Percentiles rank a stretch among this genome's conserved stretches.
phyloP scores from a whole-genome alignment of 2,113 vertebrate genomes.

The Megaceryle torquata region DNA sequence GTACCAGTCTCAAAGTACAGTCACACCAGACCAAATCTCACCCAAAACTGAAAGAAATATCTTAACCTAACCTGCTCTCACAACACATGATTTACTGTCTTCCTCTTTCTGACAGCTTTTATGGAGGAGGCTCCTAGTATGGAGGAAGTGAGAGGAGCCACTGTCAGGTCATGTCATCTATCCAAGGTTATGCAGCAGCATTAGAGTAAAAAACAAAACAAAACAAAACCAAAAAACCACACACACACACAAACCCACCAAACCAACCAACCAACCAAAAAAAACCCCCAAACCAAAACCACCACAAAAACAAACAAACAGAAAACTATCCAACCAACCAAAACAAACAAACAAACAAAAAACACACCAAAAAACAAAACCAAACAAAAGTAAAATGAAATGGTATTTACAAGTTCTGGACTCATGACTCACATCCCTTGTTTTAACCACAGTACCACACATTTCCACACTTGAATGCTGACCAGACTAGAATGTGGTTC shows the following conservation, averaged over 20 bases:
- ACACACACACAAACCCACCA: no score
- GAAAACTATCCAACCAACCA: no score
- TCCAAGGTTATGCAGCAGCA: neutral
- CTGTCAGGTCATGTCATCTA: neutral
- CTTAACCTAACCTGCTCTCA: neutral
- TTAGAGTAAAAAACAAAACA: neutral
- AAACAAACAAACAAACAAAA: neutral
- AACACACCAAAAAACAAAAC: neutral
- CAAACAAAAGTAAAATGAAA: neutral
- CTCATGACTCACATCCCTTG: slow-evolving; percentile 41
- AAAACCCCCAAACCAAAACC: no score
- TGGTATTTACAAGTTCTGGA: slow-evolving; percentile 18
- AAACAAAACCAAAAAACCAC: neutral
- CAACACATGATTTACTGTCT: neutral
- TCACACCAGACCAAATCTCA: neutral
- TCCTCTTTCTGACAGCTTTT: neutral
- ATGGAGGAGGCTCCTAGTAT: neutral
- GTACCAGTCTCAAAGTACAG: neutral
- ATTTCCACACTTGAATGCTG: slow-evolving; percentile 49
- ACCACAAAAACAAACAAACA: no score
- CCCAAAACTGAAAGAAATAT: neutral
- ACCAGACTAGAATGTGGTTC: slow-evolving; percentile 30
- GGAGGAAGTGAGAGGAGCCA: neutral
- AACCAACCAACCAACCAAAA: no score
- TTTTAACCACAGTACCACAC: slow-evolving; percentile 37